Evolutionary conservation across 1,140 invertebrate genomes (phyloP), one percentile per base, ranked within the genome.

Genomic region (Zaprionus africanus): DNA sequence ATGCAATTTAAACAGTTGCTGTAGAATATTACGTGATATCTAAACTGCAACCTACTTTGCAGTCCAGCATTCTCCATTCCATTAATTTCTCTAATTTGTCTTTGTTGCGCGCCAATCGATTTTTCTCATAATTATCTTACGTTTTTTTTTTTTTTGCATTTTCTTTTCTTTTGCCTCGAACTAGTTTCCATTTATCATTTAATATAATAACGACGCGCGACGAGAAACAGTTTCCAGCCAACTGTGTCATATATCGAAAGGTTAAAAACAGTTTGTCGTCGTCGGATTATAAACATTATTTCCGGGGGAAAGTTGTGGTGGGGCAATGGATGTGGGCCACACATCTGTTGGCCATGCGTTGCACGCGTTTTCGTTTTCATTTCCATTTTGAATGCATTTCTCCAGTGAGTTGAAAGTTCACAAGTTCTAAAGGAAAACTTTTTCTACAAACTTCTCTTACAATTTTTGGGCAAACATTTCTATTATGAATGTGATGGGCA

Each of bases 281-380:
- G 57, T 79, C 58, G 58, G 68, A 75, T 79, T 75, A 34, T 34
- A 80, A 80, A 75, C 66, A 80, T 69, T 79, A 62, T 79, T 79
- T 68, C 34, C 58, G 31, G 59, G 77, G 59, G 77, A 80, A 79
- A 79, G 77, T 75, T 80, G 66, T 79, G 61, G 60, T 11, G 65
- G 59, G 58, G 62, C 6, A 59, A 31, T 59, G 43, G 2, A 3
- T 34, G 31, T 34, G 31, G 9, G 31, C 61, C 78, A 81, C 78
- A 81, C 78, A 81, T 81, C 72, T 80, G 78, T 59, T 76, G 71
- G 51, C 78, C 78, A 80, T 80, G 71, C 78, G 78, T 80, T 69
- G 76, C 51, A 60, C 43, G 26, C 56, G 54, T 46, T 58, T 66
- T 31, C 38, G 63, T 57, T 66, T 66, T 58, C 38, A 66, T 57